Percentiles rank a stretch among this genome's conserved stretches.
These are phyloP conservation scores for Cyrtonyx montezumae DNA, from an alignment of 2,113 vertebrate genomes.

Conservation along the genomic window DNA sequence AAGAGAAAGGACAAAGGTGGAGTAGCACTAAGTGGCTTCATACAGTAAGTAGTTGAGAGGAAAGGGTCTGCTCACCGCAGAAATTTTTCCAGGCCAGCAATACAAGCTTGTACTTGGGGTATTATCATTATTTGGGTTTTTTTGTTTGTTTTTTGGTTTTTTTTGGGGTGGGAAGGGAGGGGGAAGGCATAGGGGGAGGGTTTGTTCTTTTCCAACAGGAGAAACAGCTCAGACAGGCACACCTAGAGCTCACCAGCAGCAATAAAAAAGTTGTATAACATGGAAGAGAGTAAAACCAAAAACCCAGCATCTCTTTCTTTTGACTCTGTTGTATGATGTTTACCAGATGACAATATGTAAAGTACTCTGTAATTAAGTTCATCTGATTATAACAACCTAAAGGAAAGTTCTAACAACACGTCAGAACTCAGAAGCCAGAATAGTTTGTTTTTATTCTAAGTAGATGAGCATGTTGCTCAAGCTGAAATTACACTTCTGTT, in stretches of 20 bases:
- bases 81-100: neutral
- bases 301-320: conserved; percentile 37
- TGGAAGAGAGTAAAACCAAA: neutral
- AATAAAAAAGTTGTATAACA: neutral
- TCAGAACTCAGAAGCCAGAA: conserved; percentile 60
- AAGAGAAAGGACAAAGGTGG: neutral
- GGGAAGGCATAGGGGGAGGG: neutral
- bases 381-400: conserved; percentile 55
- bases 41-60: neutral
- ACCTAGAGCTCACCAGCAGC: neutral
- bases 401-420: conserved; percentile 57
- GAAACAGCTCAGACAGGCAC: neutral
- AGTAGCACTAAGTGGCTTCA: neutral
- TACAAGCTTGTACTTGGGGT: neutral
- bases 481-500: neutral
- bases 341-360: conserved; percentile 48
- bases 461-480: neutral
- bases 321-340: conserved; percentile 47
- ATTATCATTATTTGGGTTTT: too few relatives aligned
- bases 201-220: neutral
- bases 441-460: conserved; percentile 61
- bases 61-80: rapidly evolving
- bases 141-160: too few relatives aligned
- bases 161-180: rapidly evolving
- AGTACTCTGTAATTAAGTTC: conserved; percentile 58